phyloP scores from a whole-genome alignment of 2,113 vertebrate species.

The Menidia beryllina region DNA sequence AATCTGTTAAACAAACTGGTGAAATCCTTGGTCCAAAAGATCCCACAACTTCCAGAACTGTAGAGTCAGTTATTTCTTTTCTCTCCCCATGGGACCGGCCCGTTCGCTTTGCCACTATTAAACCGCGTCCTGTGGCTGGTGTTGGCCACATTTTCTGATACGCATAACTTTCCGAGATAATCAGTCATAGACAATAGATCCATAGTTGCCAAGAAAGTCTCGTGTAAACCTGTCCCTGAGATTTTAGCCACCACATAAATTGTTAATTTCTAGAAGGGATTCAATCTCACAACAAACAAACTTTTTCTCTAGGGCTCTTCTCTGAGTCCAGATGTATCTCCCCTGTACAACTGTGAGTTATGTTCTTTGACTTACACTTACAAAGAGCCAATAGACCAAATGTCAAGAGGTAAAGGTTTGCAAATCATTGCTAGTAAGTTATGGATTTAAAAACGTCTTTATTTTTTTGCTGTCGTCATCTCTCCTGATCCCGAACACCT shows the following conservation, averaged over 20 bases:
- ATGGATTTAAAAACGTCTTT: neutral
- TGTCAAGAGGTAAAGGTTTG: neutral
- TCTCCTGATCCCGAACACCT: constrained; percentile 7
- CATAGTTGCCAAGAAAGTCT: too few relatives aligned
- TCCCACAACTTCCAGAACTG: neutral
- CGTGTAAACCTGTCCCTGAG: too few relatives aligned
- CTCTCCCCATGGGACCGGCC: neutral
- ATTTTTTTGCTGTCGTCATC: neutral
- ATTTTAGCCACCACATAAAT: too few relatives aligned
- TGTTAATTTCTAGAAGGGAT: too few relatives aligned
- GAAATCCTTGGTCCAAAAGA: neutral
- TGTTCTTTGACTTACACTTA: neutral
- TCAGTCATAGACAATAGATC: neutral
- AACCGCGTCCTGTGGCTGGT: neutral
- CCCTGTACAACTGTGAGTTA: neutral
- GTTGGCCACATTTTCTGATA: neutral
- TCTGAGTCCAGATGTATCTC: neutral
- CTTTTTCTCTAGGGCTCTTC: neutral
- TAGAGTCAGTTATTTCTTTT: neutral
- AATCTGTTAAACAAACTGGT: neutral
- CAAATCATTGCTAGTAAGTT: neutral
- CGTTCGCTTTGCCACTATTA: neutral
- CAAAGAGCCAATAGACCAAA: neutral
- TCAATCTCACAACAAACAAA: too few relatives aligned
- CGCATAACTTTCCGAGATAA: neutral